phyloP scores from a whole-genome alignment of 2,797 vertebrate genomes.

The Chlorospingus flavigularis region DNA sequence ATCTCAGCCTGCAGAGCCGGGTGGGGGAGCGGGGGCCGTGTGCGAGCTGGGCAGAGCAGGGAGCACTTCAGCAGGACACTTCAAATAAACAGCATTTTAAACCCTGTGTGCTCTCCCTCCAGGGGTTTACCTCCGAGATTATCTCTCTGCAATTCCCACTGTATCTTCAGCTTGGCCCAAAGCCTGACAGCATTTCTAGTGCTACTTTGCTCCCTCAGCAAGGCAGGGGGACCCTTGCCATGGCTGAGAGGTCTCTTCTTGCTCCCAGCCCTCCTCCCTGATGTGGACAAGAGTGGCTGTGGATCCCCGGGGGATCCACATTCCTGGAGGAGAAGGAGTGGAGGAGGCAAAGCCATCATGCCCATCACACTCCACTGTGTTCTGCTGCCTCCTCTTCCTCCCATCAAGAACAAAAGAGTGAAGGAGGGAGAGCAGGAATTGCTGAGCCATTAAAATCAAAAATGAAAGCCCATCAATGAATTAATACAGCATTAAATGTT shows the following conservation, averaged over 20 bases:
- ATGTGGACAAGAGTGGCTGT: background rate
- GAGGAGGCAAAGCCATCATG: background rate
- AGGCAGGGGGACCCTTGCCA: background rate
- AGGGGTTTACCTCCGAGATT: background rate
- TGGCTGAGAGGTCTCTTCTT: background rate
- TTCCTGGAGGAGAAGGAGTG: background rate
- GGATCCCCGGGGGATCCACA: background rate
- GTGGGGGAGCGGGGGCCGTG: background rate
- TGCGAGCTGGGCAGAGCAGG: background rate
- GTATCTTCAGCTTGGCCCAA: accelerated
- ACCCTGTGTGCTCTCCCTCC: background rate
- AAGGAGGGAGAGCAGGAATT: background rate
- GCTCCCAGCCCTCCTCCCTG: background rate
- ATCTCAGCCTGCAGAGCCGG: background rate
- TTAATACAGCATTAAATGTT: slow-evolving; percentile 75
- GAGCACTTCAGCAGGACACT: slow-evolving; percentile 6
- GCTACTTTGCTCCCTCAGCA: background rate
- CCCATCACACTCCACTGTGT: accelerated
- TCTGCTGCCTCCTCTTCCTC: background rate
- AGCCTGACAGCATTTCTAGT: background rate
- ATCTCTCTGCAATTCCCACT: background rate
- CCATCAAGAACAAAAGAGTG: background rate
- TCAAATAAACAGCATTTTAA: slow-evolving; percentile 1
- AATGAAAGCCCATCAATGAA: slow-evolving; percentile 71
- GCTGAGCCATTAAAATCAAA: slow-evolving; percentile 28